Percentiles rank a stretch among this genome's conserved stretches.
Evolutionary conservation across 2,888 invertebrate species (phyloP).

Genomic region (Leucozona laternaria): DNA sequence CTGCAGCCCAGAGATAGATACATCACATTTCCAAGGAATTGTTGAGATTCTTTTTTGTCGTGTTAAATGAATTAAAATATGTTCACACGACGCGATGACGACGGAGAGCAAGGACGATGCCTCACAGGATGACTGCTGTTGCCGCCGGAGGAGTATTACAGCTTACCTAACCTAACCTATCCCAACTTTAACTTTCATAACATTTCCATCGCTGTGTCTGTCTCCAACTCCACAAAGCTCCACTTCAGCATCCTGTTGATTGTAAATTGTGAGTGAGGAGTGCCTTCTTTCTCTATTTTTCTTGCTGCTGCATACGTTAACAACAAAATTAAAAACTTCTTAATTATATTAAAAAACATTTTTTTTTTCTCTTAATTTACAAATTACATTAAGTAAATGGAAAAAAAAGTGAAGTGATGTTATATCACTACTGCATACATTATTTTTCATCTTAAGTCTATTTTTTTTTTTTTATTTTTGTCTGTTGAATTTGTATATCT

Average conservation of each 20-base stretch:
- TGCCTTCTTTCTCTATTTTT: not conserved
- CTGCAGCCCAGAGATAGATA: constrained; percentile 20
- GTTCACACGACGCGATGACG: constrained; percentile 35
- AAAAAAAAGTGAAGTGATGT: constrained; percentile 72
- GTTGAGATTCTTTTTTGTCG: constrained; percentile 70
- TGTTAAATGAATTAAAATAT: constrained; percentile 68
- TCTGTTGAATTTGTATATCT: constrained; percentile 51
- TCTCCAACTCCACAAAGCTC: not conserved
- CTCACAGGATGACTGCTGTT: constrained; percentile 24
- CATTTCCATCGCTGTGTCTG: not conserved
- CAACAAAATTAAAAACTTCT: constrained; percentile 73
- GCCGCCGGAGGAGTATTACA: not conserved
- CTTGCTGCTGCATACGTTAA: constrained; percentile 49
- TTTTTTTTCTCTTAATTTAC: constrained; percentile 72
- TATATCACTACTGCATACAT: constrained; percentile 61
- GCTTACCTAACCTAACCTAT: not conserved
- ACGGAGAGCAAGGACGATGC: not conserved
- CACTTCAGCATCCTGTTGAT: constrained; percentile 66
- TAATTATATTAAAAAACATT: constrained; percentile 69
- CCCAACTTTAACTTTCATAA: constrained; percentile 12
- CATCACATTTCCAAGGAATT: constrained; percentile 69
- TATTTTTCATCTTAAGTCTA: constrained; percentile 66
- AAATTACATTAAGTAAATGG: constrained; percentile 76
- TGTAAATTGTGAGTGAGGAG: constrained; percentile 32
- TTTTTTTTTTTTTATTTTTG: constrained; percentile 10